Base-by-base conservation (phyloP, 1,140 invertebrate genomes). In the Teleogryllus occipitalis region DNA sequence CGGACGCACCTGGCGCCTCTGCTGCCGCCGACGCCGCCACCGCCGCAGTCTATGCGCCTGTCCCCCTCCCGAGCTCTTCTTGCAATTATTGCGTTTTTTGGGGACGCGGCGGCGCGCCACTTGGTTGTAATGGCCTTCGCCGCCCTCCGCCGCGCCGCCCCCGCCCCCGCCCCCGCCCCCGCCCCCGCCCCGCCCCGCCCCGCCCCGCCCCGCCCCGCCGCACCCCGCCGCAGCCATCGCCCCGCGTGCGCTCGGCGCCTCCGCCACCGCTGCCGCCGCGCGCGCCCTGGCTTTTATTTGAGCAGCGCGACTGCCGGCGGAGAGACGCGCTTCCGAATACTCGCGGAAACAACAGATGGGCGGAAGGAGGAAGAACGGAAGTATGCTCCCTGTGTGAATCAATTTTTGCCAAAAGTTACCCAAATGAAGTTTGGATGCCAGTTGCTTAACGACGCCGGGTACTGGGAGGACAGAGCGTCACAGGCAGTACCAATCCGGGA, bases 71-170 rank as follows among this genome's bases (percentile, higher is more conserved):
- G 54, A 65, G 54, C 54, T 65, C 54, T 18, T 65, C 54, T 65
- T 18, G 54, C 54, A 65, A 65, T 65, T 65, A 65, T 65, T 65
- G 54, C 54, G 54, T 65, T 65, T 65, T 65, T 65, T 65, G 54
- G 54, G 54, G 54, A 65, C 54, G 54, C 54, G 54, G 18, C 18
- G 54, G 54, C 54, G 54, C 54, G 54, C 54, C 54, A 65, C 54
- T 65, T 65, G 54, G 54, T 65, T 65, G 54, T 65, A 65, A 65
- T 65, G 54, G 54, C 54, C 27, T 39, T 39, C 18, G 54, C 54
- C 18, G 10, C 54, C 54, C 18, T 65, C 54, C 18, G 10, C 54
- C 54, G 10, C 18, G 10, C 54, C 54, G 54, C 18, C 54, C 54
- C 54, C 54, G 54, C 54, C 54, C 2, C 54, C 27, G 54, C 54